These are phyloP conservation scores for Caloenas nicobarica DNA, from an alignment of 2,113 vertebrate species.

Conservation along the genomic window DNA sequence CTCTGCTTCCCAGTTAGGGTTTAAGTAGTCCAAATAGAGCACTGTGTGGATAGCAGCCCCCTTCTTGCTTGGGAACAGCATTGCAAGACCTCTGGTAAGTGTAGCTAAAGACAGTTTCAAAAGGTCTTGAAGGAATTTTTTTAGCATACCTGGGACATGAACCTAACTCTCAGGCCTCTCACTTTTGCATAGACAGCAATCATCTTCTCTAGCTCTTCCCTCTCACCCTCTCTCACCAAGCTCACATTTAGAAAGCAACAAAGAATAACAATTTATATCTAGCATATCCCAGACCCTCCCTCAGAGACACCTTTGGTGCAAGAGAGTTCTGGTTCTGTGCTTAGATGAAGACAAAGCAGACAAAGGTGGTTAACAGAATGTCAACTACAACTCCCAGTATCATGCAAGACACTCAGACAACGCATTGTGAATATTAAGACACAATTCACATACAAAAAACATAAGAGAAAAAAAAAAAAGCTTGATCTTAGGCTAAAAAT, in stretches of 20 bases:
- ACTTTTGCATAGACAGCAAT: background rate
- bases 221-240: background rate
- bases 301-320: background rate
- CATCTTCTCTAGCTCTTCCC: background rate
- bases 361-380: background rate
- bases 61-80: background rate
- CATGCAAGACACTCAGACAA: background rate
- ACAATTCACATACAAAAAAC: background rate
- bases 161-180: background rate
- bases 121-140: background rate
- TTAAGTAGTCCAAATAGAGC: background rate
- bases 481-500: background rate
- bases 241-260: background rate
- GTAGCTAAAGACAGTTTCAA: background rate
- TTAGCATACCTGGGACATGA: background rate
- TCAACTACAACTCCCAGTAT: background rate
- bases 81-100: background rate
- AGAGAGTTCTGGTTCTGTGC: background rate
- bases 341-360: background rate
- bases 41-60: background rate
- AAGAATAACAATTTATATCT: background rate
- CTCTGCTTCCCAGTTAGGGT: background rate
- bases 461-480: background rate
- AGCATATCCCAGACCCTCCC: background rate
- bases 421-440: background rate